phyloP scores from a whole-genome alignment of 2,797 vertebrate species.

The Alouatta caraya region DNA sequence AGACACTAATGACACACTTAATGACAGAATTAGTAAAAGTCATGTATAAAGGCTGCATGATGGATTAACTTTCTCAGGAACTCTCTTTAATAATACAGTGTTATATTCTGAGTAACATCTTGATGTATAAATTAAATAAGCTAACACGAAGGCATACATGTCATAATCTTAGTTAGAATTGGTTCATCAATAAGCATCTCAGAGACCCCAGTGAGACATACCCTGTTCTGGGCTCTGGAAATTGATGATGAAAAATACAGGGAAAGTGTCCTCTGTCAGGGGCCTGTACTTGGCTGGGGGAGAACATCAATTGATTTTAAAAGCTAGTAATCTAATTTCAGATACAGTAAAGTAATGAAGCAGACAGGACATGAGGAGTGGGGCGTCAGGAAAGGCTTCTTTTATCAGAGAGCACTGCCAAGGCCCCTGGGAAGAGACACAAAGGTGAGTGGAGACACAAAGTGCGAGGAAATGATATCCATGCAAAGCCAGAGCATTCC shows the following conservation, averaged over 20 bases:
- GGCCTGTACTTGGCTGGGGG: accelerated
- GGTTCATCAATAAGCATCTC: neutral
- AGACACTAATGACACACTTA: conserved; percentile 22
- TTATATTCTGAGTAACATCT: neutral
- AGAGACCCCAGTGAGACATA: neutral
- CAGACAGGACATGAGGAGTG: neutral
- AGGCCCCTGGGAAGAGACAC: neutral
- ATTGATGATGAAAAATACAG: neutral
- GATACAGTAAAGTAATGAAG: neutral
- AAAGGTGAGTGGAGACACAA: neutral
- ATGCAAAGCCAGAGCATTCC: neutral
- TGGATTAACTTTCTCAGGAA: conserved; percentile 37
- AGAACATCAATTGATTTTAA: neutral
- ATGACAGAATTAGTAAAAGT: conserved; percentile 59
- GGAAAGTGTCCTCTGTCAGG: neutral
- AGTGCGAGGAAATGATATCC: neutral
- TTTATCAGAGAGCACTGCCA: neutral
- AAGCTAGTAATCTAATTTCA: neutral
- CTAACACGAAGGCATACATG: neutral
- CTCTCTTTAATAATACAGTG: conserved; percentile 7
- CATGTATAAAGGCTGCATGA: neutral
- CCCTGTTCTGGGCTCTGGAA: neutral
- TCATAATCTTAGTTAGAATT: neutral
- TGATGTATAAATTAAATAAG: conserved; percentile 3
- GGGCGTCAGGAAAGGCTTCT: neutral